Base-by-base conservation (phyloP, 2,797 vertebrate genomes). In the Xiphorhynchus erythropygius region DNA sequence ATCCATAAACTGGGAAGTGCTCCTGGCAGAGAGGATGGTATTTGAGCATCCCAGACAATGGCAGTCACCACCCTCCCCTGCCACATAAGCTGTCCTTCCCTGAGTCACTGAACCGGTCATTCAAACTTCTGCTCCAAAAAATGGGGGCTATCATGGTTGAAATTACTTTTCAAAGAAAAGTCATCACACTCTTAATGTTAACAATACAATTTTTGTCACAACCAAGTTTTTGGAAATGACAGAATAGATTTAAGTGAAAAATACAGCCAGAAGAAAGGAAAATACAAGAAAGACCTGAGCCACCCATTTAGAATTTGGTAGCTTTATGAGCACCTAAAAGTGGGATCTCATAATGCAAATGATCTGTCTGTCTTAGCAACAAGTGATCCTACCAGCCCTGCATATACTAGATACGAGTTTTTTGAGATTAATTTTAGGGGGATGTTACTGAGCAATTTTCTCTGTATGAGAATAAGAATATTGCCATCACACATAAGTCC, bases 251-350 rank as follows among this genome's bases (percentile, higher is more conserved):
- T 37, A 28, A 9, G 32, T 35, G 69, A 18, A 17, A 83, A 77
- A 71, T 30, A 39, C 17, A 53, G 30, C 24, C 41, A 18, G 21
- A 55, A 59, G 35, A 70, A 83, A 85, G 63, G 41, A 62, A 68
- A 74, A 47, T 41, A 3, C 32, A 78, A 74, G 35, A 50, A 67
- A 57, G 32, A 84, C 17, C 21, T 18, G 22, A 83, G 37, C 21
- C 63, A 73, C 11, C 16, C 0, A 0, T 53, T 68, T 64, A 71
- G 67, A 79, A 52, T 67, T 32, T 64, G 19, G 35, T 39, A 82
- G 19, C 59, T 75, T 73, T 85, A 85, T 57, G 35, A 94, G 33
- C 65, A 90, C 9, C 33, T 82, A 22, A 7, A 96, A 74, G 17
- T 50, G 19, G 16, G 11, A 63, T 59, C 21, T 78, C 47, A 50